Evolutionary conservation across 2,888 invertebrate genomes (phyloP).

Genomic region (Hemistola chrysoprasaria): DNA sequence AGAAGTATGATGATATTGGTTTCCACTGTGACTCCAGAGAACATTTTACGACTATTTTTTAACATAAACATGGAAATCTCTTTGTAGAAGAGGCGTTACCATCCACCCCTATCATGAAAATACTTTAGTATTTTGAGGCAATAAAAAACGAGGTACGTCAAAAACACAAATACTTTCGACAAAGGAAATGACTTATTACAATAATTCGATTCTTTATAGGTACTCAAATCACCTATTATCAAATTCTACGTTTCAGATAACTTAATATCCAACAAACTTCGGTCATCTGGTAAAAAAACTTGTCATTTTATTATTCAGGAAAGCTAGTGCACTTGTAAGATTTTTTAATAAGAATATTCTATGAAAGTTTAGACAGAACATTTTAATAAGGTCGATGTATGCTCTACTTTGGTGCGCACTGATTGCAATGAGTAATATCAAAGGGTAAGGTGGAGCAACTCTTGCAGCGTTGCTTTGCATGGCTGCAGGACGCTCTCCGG

Average conservation of each 20-base stretch:
- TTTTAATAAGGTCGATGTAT: conserved; percentile 30
- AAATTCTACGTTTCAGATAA: conserved; percentile 11
- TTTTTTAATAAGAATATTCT: conserved; percentile 32
- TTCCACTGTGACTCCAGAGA: conserved; percentile 8
- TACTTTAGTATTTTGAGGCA: too few relatives aligned
- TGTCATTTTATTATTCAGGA: conserved; percentile 41
- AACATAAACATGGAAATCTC: conserved; percentile 7
- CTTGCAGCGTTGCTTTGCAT: conserved; percentile 75
- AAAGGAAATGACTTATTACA: conserved; percentile 39
- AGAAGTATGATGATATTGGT: conserved; percentile 3
- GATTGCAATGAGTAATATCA: conserved; percentile 18
- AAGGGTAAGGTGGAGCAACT: conserved; percentile 5
- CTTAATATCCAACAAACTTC: conserved; percentile 25
- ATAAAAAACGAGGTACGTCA: neutral
- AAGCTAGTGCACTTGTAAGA: conserved; percentile 30
- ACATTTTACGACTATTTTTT: conserved; percentile 7
- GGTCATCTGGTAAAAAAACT: conserved; percentile 64
- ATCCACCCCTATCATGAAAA: too few relatives aligned
- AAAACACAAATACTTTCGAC: conserved; percentile 1
- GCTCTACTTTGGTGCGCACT: conserved; percentile 21
- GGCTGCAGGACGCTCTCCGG: conserved; percentile 86
- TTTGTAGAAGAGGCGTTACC: too few relatives aligned
- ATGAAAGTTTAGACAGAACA: conserved; percentile 35
- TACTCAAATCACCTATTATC: conserved; percentile 12
- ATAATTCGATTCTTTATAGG: conserved; percentile 67